phyloP scores from a whole-genome alignment of 2,888 invertebrate species.

The Diploptera punctata region DNA sequence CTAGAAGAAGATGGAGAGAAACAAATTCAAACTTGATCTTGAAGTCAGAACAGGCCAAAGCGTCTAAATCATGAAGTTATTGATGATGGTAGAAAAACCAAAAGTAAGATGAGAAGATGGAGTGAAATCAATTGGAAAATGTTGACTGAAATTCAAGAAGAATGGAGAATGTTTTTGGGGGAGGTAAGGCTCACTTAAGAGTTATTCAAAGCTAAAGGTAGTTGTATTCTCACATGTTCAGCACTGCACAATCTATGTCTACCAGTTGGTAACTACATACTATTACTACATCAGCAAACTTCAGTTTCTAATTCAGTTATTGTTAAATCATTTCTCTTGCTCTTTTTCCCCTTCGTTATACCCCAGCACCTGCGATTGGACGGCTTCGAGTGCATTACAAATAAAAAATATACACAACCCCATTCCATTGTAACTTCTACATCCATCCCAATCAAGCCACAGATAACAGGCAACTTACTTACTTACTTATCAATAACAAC shows the following conservation, averaged over 20 bases:
- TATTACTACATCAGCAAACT: not conserved
- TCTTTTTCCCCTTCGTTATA: not conserved
- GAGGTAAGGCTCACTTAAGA: not conserved
- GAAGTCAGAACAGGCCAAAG: too few species aligned
- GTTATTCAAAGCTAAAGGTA: not conserved
- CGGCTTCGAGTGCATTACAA: slow-evolving; percentile 23
- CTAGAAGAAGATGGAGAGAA: too few species aligned
- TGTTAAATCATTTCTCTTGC: not conserved
- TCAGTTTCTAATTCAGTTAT: not conserved
- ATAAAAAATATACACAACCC: not conserved
- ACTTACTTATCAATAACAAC: too few species aligned
- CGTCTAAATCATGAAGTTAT: too few species aligned
- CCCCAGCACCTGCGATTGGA: slow-evolving; percentile 21
- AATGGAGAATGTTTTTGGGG: too few species aligned
- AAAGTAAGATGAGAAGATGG: too few species aligned
- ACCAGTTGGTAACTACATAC: not conserved
- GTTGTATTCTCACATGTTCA: not conserved
- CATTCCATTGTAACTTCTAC: not conserved
- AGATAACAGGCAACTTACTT: too few species aligned
- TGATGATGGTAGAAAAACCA: too few species aligned
- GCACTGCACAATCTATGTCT: not conserved
- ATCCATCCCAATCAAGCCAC: not conserved
- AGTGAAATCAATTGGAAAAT: too few species aligned
- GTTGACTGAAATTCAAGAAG: too few species aligned
- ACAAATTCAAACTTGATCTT: too few species aligned